These are phyloP conservation scores for Rhadina sibilatrix DNA, from an alignment of 2,113 vertebrate genomes.

Conservation along the genomic window DNA sequence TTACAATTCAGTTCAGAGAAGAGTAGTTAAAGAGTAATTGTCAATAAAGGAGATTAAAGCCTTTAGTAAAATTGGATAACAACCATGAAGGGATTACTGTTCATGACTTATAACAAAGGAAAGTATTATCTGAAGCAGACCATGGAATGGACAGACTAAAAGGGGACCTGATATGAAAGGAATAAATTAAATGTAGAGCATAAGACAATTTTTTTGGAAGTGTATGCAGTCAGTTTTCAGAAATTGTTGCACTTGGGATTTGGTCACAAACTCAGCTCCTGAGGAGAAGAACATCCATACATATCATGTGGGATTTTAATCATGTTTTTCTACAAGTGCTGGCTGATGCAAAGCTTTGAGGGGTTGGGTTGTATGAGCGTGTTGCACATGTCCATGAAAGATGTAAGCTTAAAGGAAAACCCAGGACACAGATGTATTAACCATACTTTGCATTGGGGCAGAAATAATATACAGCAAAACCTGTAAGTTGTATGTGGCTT, in stretches of 20 bases:
- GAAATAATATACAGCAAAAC: not conserved
- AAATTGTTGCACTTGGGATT: not conserved
- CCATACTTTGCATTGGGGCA: not conserved
- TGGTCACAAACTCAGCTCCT: not conserved
- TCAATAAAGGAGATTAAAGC: constrained; percentile 44
- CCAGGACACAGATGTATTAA: not conserved
- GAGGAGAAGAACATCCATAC: not conserved
- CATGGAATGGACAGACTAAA: not conserved
- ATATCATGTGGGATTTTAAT: not conserved
- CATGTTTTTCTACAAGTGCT: not conserved
- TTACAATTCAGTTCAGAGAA: not conserved
- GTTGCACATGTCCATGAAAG: not conserved
- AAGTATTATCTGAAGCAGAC: not conserved
- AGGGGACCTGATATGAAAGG: not conserved
- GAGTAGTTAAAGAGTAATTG: not conserved
- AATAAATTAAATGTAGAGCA: not conserved
- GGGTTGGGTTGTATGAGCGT: not conserved
- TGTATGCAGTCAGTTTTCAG: not conserved
- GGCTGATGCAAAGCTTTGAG: not conserved
- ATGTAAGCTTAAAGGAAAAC: not conserved
- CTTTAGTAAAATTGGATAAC: constrained; percentile 25
- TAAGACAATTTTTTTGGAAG: not conserved
- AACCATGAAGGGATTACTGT: constrained; percentile 43
- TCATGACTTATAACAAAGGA: constrained; percentile 8
- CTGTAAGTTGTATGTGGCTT: not conserved